Evolutionary conservation across 2,888 invertebrate species (phyloP), one percentile per base, ranked within the genome.

Genomic region (Phytoseiulus persimilis): DNA sequence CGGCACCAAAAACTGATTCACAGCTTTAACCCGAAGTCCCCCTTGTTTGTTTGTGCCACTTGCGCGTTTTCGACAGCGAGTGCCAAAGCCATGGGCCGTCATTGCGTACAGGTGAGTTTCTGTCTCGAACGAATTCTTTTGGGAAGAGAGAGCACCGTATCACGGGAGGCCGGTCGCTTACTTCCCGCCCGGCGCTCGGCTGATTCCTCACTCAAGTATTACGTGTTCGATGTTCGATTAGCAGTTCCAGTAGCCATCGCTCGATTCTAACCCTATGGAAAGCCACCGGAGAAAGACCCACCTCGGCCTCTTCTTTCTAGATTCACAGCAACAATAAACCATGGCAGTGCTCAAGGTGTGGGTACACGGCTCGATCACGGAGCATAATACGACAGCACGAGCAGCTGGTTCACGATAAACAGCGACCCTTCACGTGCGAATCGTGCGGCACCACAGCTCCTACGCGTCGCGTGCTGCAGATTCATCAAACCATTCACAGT

Each of bases 311-410:
- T 65, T 65, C 65, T 65, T 65, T 23, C 65, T n/a, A 45, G 0
- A 28, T 33, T 23, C 87, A 87, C 33, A 45, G 31, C 28, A 45
- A 87, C 33, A 33, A 28, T 6, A 87, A 87, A n/a, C 87, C 87
- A 5, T 87, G 87, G 87, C 87, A 28, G 5, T 87, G 87, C 33
- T 87, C 87, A 33, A 33, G 87, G 32, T 87, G 87, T 45, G 87
- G 33, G 31, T 87, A 87, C 31, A 33, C 39, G 33, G 87, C 87
- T 33, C 87, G 87, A 14, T 87, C 87, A 28, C 87, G 87, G 9
- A n/a, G 87, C 33, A 87, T 87, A 28, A 45, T 87, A 6, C 87
- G 87, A 31, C 45, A 87, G 28, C 87, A 87, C 87, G 87, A 87
- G 87, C 39, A 87, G 39, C 87, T 39, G 28, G 87, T 87, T 33